Base-by-base conservation (phyloP, 2,797 vertebrate genomes). In the Sebastes taczanowskii region DNA sequence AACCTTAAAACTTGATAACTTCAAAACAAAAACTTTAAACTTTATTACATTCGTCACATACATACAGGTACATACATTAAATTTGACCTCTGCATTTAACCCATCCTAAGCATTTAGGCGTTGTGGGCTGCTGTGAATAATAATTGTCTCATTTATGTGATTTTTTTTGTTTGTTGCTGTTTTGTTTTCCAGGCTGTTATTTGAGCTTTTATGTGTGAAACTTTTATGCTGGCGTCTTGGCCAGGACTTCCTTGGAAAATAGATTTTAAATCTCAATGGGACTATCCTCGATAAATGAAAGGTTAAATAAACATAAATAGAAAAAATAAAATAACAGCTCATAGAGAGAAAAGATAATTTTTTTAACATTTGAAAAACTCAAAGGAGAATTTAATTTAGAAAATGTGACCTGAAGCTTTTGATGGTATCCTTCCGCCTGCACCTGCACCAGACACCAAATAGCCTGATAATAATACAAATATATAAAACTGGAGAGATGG, bases 331-430 rank as follows among this genome's bases (percentile, higher is more conserved):
- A 46, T 46, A 46, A 46, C 42, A 46, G 16, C 16, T 7, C 42
- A 46, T 46, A 46, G 6, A 46, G 14, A 16, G 42, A 46, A 46
- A 46, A 7, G 3, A 0, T 0, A 16, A 0, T 42, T 42, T 42
- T 42, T 42, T 42, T 0, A 16, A 18, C 42, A 0, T 46, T 18
- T 46, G 42, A 46, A 46, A 46, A 46, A 46, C 14, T 46, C 14
- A 46, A 46, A 46, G 38, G 38, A 42, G 14, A 46, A 46, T 46
- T 18, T 18, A 46, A 16, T 38, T 38, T 38, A 38, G 11, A 38
- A 38, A 38, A 35, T 35, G 88, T 86, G 87, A 74, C 83, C 53
- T 22, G 6, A 16, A n/a, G 25, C 70, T 56, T 73, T 58, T 68
- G 4, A 53, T 2, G 58, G 25, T 14, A 25, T 59, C 55, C 66